Evolutionary conservation across 1,140 invertebrate species (phyloP), one percentile per base, ranked within the genome.

Genomic region (Micrasema longulum): DNA sequence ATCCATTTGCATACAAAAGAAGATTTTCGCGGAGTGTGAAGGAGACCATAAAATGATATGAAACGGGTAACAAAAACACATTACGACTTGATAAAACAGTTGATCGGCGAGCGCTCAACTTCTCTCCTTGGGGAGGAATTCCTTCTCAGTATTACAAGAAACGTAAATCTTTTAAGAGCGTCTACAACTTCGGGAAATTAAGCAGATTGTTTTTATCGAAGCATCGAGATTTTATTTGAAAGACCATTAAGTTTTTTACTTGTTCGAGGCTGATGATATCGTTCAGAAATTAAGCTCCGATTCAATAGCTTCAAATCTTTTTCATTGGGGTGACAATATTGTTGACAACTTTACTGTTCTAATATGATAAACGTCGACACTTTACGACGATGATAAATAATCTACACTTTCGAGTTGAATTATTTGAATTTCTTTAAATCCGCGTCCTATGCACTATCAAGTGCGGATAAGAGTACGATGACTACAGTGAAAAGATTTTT

Each of bases 31-130:
- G 26, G 50, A 26, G 50, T 53, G 50, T 53, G 50, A 53, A 53
- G 50, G 50, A 53, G 10, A 26, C 50, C 50, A 60, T 41, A 60
- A 52, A 35, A 31, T 55, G 23, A 55, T 31, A 55, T 31, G 26
- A 36, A 31, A 60, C 18, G 35, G 14, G 31, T 22, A 41, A 60
- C 55, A 38, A 60, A 57, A 38, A 60, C 16, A 38, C 55, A 38
- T 60, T 60, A 60, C 55, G 36, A 38, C 35, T 38, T 41, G 55
- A 20, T 41, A 60, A 16, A 60, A 60, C 55, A 60, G 55, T 60
- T 41, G 55, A 60, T 22, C 55, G 35, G 26, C 7, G 55, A 60
- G 35, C 55, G 22, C 18, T 31, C 23, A 55, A 55, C 23, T 55
- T 55, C 6, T 26, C 52, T 35, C 52, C 26, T 31, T 6, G 52